phyloP scores from a whole-genome alignment of 2,797 vertebrate species.

The Thalassophryne amazonica region DNA sequence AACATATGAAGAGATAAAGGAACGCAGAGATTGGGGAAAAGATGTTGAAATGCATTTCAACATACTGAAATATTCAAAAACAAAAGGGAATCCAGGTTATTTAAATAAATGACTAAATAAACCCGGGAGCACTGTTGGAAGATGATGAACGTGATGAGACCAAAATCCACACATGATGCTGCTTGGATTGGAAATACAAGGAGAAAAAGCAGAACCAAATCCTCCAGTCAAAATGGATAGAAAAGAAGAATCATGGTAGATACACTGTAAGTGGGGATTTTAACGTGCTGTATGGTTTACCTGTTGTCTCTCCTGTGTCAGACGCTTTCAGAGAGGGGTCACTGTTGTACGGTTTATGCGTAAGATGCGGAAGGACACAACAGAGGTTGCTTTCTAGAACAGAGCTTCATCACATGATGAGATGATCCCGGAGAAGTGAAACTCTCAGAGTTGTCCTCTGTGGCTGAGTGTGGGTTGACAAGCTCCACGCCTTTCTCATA shows the following conservation, averaged over 20 bases:
- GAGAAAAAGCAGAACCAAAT: slow-evolving; percentile 53
- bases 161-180: slow-evolving; percentile 77
- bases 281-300: slow-evolving; percentile 45
- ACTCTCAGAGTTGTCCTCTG: slow-evolving; percentile 15
- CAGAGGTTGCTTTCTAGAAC: neutral
- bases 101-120: slow-evolving; percentile 70
- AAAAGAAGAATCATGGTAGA: slow-evolving; percentile 31
- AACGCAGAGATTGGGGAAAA: slow-evolving; percentile 17
- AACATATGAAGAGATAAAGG: slow-evolving; percentile 19
- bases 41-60: slow-evolving; percentile 46
- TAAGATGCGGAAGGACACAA: neutral
- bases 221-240: slow-evolving; percentile 53
- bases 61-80: slow-evolving; percentile 59
- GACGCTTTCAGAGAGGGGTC: slow-evolving; percentile 22
- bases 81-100: slow-evolving; percentile 83
- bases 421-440: neutral
- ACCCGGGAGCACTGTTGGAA: slow-evolving; percentile 76
- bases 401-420: neutral
- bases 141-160: slow-evolving; percentile 65
- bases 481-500: slow-evolving; percentile 8
- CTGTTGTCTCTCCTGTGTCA: slow-evolving; percentile 56
- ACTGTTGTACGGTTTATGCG: neutral
- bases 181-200: slow-evolving; percentile 48
- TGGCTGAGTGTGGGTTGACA: neutral
- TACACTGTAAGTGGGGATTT: slow-evolving; percentile 29